Evolutionary conservation across 2,113 vertebrate genomes (phyloP).

Genomic region (Campylorhamphus procurvoides): DNA sequence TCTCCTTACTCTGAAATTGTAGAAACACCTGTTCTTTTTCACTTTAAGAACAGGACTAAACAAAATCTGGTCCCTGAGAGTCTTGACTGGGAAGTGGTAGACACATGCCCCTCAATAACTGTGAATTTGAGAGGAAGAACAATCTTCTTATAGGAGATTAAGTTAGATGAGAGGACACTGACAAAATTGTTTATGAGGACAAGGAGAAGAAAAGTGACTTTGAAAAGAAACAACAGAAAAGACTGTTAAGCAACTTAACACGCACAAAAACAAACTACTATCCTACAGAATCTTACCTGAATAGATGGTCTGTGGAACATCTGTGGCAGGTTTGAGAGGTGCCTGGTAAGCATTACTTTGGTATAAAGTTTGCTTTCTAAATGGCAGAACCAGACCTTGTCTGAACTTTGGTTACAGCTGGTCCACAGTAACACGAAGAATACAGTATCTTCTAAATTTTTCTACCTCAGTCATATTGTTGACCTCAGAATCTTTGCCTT

Average conservation of each 20-base stretch:
- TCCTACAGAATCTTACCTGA: background rate
- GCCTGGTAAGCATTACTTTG: background rate
- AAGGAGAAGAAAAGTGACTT: background rate
- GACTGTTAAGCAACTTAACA: background rate
- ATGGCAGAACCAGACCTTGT: background rate
- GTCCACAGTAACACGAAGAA: background rate
- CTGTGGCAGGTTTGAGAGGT: background rate
- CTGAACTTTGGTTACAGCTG: background rate
- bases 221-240: background rate
- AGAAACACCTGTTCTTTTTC: background rate
- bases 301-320: background rate
- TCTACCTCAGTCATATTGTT: background rate
- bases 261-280: background rate
- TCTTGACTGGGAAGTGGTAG: background rate
- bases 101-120: background rate
- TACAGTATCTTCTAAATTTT: background rate
- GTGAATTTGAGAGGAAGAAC: background rate
- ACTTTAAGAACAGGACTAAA: background rate
- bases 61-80: background rate
- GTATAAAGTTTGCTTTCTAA: background rate
- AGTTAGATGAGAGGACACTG: background rate
- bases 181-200: background rate
- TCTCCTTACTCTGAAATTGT: background rate
- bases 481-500: background rate
- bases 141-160: background rate